A percentile compares a stretch with the other conserved stretches of the same genome.
Conservation (phyloP, 2,113 vertebrate species). For the Pelvicachromis taeniatus region DNA sequence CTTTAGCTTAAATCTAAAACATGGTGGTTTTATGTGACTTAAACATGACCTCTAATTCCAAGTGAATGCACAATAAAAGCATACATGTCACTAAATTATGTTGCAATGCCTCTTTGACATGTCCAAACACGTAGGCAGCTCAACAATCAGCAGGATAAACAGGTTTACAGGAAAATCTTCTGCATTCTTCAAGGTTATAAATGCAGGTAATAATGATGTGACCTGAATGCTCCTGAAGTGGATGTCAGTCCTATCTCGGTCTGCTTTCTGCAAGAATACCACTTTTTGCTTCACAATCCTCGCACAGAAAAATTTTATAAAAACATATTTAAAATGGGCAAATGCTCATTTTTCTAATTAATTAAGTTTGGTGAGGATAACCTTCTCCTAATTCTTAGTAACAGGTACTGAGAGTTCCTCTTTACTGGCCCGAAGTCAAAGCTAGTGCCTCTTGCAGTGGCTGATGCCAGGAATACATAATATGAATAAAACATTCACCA, state of each 20-base stretch:
- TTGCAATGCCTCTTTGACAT: neutral
- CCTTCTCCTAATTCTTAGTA: neutral
- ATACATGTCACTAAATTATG: neutral
- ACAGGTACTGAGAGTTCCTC: neutral
- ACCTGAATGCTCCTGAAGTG: slow-evolving; percentile 11
- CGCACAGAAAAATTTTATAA: neutral
- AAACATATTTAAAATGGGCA: neutral
- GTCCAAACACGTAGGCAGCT: neutral
- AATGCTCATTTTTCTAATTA: neutral
- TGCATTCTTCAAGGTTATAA: neutral
- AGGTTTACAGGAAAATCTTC: neutral
- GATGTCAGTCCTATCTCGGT: neutral
- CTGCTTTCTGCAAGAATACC: neutral
- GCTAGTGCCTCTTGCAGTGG: slow-evolving; percentile 30
- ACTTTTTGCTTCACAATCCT: neutral
- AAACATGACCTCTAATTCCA: neutral
- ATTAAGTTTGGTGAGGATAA: neutral
- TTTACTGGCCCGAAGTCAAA: neutral
- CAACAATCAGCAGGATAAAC: neutral
- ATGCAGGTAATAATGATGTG: neutral
- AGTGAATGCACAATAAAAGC: neutral
- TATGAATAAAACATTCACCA: slow-evolving; percentile 64
- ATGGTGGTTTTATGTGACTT: neutral
- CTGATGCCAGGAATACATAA: slow-evolving; percentile 55
- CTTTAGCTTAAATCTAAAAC: neutral